These are phyloP conservation scores for Megathymus violae DNA, from an alignment of 1,140 invertebrate genomes.

Conservation along the genomic window DNA sequence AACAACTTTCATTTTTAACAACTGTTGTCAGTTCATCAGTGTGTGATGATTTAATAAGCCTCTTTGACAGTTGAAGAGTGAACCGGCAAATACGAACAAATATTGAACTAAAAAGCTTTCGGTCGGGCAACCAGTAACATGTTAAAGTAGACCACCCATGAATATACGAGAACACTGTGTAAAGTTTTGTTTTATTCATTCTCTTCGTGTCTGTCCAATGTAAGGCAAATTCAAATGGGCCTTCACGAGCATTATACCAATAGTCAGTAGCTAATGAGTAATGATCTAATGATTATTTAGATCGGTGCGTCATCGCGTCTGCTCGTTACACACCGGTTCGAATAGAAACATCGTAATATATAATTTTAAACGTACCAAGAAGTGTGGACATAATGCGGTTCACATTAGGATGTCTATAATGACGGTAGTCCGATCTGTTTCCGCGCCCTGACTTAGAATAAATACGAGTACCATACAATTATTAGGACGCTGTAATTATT, in stretches of 20 bases:
- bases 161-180: too few relatives aligned
- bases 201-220: neutral
- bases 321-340: neutral
- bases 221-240: conserved; percentile 10
- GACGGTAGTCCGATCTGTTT: neutral
- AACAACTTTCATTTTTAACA: conserved; percentile 49
- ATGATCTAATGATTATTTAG: conserved; percentile 22
- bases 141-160: too few relatives aligned
- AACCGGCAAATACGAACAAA: too few relatives aligned
- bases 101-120: conserved; percentile 14
- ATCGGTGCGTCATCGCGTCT: conserved; percentile 16
- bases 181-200: too few relatives aligned
- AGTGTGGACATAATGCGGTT: too few relatives aligned
- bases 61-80: conserved; percentile 1
- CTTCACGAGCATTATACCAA: conserved; percentile 6
- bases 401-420: too few relatives aligned
- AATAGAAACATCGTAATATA: conserved; percentile 17
- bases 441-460: neutral
- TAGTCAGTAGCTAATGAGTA: conserved; percentile 17
- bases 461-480: too few relatives aligned
- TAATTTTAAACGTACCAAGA: conserved; percentile 15
- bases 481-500: neutral
- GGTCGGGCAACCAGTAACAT: too few relatives aligned
- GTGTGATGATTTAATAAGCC: conserved; percentile 18
- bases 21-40: conserved; percentile 37